These are phyloP conservation scores for Tokudaia muenninki DNA, from an alignment of 2,797 vertebrate species.

Conservation along the genomic window DNA sequence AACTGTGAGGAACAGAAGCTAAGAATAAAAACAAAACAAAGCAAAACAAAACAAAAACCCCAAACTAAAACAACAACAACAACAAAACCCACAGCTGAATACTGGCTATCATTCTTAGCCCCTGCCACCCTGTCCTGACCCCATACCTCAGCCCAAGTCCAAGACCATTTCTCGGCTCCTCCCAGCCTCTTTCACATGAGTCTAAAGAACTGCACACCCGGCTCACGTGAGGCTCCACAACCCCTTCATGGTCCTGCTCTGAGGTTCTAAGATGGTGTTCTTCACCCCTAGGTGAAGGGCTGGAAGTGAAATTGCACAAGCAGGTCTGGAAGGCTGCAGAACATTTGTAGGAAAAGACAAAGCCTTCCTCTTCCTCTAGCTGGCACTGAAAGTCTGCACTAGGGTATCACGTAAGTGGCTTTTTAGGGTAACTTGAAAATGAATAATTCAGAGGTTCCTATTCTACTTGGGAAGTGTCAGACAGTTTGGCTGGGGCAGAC, in stretches of 20 bases:
- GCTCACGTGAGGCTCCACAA: neutral
- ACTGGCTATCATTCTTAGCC: neutral
- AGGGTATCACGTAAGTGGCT: slow-evolving; percentile 68
- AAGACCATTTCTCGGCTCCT: neutral
- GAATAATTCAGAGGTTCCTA: slow-evolving; percentile 80
- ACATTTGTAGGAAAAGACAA: slow-evolving; percentile 13
- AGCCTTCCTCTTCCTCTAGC: slow-evolving; percentile 69
- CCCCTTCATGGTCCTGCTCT: neutral
- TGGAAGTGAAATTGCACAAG: slow-evolving; percentile 17
- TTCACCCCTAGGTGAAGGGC: neutral
- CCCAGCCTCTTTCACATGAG: neutral
- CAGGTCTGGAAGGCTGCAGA: neutral
- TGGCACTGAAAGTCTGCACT: slow-evolving; percentile 77
- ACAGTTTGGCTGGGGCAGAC: slow-evolving; percentile 82
- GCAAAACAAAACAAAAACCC: neutral
- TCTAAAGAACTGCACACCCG: neutral
- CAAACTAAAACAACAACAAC: neutral
- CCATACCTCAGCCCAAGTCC: neutral
- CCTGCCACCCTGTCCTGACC: neutral
- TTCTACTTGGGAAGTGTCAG: slow-evolving; percentile 81
- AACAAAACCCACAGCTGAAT: neutral
- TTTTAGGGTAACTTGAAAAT: slow-evolving; percentile 78
- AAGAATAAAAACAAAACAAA: slow-evolving; percentile 20
- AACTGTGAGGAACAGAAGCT: slow-evolving; percentile 51
- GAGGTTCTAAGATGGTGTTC: neutral